Conservation (phyloP, 2,113 vertebrate species). For the Gorsachius goisagi region DNA sequence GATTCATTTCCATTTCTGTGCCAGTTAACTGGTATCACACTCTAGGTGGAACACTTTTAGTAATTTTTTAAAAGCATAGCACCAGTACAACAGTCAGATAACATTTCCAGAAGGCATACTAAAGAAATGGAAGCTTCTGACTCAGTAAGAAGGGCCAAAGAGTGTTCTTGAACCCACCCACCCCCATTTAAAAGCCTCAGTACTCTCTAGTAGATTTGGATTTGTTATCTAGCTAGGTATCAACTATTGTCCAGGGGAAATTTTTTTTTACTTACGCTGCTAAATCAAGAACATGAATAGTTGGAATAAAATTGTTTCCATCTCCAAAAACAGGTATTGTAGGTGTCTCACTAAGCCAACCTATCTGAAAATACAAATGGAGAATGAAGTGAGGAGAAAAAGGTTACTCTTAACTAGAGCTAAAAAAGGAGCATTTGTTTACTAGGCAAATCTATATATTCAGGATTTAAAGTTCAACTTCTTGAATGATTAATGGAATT, state of each 20-base stretch:
- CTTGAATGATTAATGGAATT: not conserved
- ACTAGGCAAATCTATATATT: not conserved
- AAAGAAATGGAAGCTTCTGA: not conserved
- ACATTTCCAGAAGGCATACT: not conserved
- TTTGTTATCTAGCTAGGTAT: not conserved
- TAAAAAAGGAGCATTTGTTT: not conserved
- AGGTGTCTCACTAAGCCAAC: constrained; percentile 82
- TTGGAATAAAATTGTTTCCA: constrained; percentile 84
- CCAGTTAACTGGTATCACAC: not conserved
- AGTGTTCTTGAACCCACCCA: not conserved
- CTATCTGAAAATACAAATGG: constrained; percentile 61
- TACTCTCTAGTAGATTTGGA: not conserved
- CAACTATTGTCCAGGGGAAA: not conserved
- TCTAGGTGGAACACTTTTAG: not conserved
- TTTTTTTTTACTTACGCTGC: constrained; percentile 76
- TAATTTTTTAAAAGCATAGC: not conserved
- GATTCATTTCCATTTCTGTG: not conserved
- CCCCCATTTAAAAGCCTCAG: not conserved
- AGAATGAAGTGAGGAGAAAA: not conserved
- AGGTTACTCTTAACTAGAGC: not conserved
- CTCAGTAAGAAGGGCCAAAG: not conserved
- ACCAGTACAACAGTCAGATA: not conserved
- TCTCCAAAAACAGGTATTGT: constrained; percentile 85
- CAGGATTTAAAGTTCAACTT: not conserved
- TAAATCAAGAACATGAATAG: constrained; percentile 88